Evolutionary conservation across 2,888 invertebrate species (phyloP).

Genomic region (Melanophora roralis): DNA sequence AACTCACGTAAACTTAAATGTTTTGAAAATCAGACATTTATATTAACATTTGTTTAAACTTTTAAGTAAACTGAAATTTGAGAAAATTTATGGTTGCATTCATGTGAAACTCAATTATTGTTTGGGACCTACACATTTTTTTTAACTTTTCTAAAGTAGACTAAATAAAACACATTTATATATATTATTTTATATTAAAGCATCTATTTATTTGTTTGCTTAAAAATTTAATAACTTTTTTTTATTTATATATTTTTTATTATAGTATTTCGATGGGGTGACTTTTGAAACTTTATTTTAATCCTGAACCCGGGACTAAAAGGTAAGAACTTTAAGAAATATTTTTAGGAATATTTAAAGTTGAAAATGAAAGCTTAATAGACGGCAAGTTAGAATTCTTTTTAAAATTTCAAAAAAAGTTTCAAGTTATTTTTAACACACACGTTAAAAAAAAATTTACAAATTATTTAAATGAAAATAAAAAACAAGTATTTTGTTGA

Average conservation of each 20-base stretch:
- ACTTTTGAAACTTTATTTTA: constrained; percentile 72
- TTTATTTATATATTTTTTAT: constrained; percentile 54
- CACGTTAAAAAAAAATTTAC: no score
- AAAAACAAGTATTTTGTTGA: no score
- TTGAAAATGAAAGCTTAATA: no score
- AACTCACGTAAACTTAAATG: neutral
- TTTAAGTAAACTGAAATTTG: constrained; percentile 20
- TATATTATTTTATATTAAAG: neutral
- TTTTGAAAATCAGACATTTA: constrained; percentile 23
- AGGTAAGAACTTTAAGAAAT: constrained; percentile 68
- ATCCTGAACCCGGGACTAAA: constrained; percentile 77
- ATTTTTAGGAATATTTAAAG: no score
- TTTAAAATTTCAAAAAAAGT: no score
- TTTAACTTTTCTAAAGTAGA: constrained; percentile 12
- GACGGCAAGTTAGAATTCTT: no score
- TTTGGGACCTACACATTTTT: neutral
- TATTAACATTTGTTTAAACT: neutral
- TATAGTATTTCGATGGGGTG: constrained; percentile 78
- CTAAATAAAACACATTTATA: constrained; percentile 11
- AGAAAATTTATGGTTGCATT: constrained; percentile 11
- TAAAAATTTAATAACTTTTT: neutral
- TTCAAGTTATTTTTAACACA: no score
- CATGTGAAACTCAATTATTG: neutral
- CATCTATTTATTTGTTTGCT: neutral
- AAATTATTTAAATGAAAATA: no score